Evolutionary conservation across 1,140 invertebrate species (phyloP).

Genomic region (Lysiphlebus fabarum): DNA sequence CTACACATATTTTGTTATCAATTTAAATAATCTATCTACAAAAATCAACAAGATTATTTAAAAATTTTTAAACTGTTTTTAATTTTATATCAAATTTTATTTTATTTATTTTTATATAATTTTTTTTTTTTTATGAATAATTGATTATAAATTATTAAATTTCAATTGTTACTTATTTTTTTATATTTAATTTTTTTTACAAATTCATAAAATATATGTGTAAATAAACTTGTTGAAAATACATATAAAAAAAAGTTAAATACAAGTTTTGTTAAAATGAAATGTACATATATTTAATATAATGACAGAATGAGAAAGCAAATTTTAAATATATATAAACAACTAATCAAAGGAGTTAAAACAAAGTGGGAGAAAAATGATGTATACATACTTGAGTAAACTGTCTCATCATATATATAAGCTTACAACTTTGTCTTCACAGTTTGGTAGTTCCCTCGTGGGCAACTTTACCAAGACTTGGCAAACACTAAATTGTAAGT

Average conservation of each 20-base stretch:
- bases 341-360: conserved; percentile 12
- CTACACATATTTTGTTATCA: too few relatives aligned
- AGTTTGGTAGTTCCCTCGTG: conserved; percentile 49
- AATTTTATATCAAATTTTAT: too few relatives aligned
- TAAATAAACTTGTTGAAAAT: neutral
- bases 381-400: neutral
- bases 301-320: conserved; percentile 24
- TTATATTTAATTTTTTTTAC: neutral
- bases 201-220: neutral
- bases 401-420: conserved; percentile 48
- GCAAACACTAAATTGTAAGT: conserved; percentile 44
- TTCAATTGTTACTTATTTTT: conserved; percentile 10
- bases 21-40: too few relatives aligned
- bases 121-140: neutral
- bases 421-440: conserved; percentile 38
- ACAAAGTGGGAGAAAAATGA: conserved; percentile 10
- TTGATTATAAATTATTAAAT: too few relatives aligned
- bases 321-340: conserved; percentile 24
- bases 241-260: neutral
- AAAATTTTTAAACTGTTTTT: too few relatives aligned
- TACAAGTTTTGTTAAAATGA: neutral
- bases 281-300: neutral
- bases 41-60: too few relatives aligned
- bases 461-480: conserved; percentile 50
- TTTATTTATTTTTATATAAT: too few relatives aligned